phyloP scores from a whole-genome alignment of 2,888 invertebrate genomes.

The Nasonia oneida region DNA sequence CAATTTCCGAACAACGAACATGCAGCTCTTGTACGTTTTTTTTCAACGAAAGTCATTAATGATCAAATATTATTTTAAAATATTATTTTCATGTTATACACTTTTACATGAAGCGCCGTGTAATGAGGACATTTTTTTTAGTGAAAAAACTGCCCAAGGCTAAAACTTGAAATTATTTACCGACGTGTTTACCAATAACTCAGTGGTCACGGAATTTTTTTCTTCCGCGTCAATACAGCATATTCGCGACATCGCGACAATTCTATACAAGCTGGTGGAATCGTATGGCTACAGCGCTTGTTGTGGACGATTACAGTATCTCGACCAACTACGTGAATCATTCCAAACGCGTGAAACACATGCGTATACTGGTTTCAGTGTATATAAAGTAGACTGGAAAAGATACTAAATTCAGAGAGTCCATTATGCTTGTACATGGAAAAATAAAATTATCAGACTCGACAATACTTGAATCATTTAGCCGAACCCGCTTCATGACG shows the following conservation, averaged over 20 bases:
- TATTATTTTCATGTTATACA: neutral
- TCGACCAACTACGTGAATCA: conserved; percentile 38
- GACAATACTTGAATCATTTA: neutral
- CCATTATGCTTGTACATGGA: neutral
- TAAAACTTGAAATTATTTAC: neutral
- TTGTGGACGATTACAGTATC: conserved; percentile 53
- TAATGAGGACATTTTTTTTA: neutral
- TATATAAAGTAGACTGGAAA: neutral
- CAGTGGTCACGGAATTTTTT: conserved; percentile 30
- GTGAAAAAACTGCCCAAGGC: neutral
- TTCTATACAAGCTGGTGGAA: neutral
- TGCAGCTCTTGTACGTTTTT: neutral
- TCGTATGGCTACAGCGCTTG: neutral
- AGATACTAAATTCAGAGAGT: conserved; percentile 16
- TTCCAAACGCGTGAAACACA: conserved; percentile 15
- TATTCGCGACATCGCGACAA: conserved; percentile 29
- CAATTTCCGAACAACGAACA: too few relatives aligned
- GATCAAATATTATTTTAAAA: neutral
- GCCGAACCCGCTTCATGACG: neutral
- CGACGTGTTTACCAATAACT: conserved; percentile 6
- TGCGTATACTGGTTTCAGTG: neutral
- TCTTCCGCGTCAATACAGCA: conserved; percentile 3
- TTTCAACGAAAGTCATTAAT: neutral
- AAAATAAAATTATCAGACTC: neutral
- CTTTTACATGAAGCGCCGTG: neutral